Evolutionary conservation across 2,113 vertebrate genomes (phyloP).

Genomic region (Mandrillus leucophaeus): DNA sequence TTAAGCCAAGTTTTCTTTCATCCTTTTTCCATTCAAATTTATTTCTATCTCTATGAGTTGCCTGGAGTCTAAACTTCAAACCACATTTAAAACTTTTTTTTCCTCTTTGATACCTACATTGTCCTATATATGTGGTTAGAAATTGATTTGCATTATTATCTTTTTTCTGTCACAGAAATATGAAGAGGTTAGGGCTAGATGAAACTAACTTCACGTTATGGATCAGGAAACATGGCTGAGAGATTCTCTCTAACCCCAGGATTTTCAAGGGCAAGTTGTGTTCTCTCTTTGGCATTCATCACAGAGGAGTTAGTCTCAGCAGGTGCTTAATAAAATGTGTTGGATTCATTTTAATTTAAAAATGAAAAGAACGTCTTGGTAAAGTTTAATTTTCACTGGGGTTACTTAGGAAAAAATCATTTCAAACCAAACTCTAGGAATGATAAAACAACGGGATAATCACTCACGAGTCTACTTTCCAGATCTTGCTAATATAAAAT

Average conservation of each 20-base stretch:
- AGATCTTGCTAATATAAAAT: constrained; percentile 58
- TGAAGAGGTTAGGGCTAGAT: neutral
- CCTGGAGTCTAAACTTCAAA: neutral
- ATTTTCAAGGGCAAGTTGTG: neutral
- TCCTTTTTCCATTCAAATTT: neutral
- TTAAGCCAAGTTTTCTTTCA: neutral
- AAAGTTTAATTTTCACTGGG: constrained; percentile 51
- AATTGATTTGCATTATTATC: neutral
- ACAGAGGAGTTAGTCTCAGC: neutral
- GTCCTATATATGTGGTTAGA: neutral
- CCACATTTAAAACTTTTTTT: neutral
- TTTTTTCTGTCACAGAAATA: neutral
- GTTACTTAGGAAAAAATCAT: constrained; percentile 32
- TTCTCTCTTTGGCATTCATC: neutral
- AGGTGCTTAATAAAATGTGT: neutral
- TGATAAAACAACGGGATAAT: constrained; percentile 37
- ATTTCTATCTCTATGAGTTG: neutral
- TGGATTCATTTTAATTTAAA: constrained; percentile 49
- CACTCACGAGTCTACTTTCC: constrained; percentile 49
- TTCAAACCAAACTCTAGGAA: constrained; percentile 49
- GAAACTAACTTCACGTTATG: neutral
- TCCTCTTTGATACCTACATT: neutral
- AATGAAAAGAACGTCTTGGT: neutral
- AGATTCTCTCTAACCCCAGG: neutral
- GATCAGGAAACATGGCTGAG: neutral